Conservation (phyloP, 2,113 vertebrate genomes). For the Microtus richardsoni region DNA sequence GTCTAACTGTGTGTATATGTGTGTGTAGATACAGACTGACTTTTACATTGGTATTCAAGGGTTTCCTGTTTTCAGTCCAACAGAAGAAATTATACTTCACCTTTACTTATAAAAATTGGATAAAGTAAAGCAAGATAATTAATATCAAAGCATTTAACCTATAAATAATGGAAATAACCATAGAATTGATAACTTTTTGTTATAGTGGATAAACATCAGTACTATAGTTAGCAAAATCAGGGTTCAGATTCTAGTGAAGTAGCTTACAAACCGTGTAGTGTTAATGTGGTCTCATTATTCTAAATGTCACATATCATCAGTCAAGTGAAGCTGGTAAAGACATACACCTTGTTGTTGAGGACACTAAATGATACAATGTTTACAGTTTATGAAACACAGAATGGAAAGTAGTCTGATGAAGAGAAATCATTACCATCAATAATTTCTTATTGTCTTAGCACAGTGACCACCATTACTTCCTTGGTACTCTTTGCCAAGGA, state of each 20-base stretch:
- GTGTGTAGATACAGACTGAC: background rate
- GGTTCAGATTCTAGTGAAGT: background rate
- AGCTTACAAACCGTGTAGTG: background rate
- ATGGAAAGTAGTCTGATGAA: background rate
- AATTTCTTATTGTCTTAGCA: background rate
- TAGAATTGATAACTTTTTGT: background rate
- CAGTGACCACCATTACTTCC: background rate
- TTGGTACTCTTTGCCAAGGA: background rate
- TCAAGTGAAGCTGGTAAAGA: background rate
- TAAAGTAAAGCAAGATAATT: background rate
- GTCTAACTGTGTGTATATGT: background rate
- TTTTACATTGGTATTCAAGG: constrained; percentile 19
- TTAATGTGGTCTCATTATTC: background rate
- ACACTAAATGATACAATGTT: background rate
- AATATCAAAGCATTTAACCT: background rate
- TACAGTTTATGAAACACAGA: background rate
- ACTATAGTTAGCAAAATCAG: background rate
- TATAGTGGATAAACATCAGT: background rate
- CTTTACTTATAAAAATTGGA: background rate
- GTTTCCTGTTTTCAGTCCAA: background rate
- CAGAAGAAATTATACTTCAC: constrained; percentile 29
- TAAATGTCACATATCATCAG: background rate
- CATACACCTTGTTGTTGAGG: background rate
- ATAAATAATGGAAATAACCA: background rate
- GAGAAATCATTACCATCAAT: background rate